Evolutionary conservation across 2,888 invertebrate species (phyloP), one percentile per base, ranked within the genome.

Genomic region (Monoplex corrugatus): DNA sequence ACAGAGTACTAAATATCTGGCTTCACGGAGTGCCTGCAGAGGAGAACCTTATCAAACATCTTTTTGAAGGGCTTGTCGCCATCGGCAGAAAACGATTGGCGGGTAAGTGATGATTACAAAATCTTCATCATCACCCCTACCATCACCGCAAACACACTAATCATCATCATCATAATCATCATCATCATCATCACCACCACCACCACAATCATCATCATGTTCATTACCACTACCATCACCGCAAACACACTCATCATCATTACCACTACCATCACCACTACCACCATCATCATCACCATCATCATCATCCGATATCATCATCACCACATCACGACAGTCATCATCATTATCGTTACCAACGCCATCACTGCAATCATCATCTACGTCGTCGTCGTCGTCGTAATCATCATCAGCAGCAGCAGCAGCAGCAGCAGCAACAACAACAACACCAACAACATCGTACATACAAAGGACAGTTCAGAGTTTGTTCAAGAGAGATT

Each of bases 1-100:
- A 97, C 93, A 96, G 97, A 68, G 97, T 97, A 96, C 95, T 97
- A 94, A 95, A 97, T 91, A 97, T 97, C 91, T 97, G 97, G 97
- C 96, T 97, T 32, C 97, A 97, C 91, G 97, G 97, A 86, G 95
- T 97, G 35, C 96, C 96, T 78, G 96, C 97, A 8, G 97, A 97
- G 83, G 96, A 97, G 32, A 97, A 97, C 94, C 97, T 97, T 5
- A 95, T 97, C 72, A 97, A 97, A 92, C 97, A 97, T 92, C 96
- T 97, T n/a, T 97, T 97, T 93, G 97, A 97, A 92, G 97, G 97
- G 92, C 96, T 97, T 87, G 96, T 96, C 44, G 97, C 97, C 0
- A 97, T 72, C 19, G 97, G 96, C 90, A 96, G 96, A 93, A 96
- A 96, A 92, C 95, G 96, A 44, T 91, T 97, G 35, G 97, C 97